Percentiles rank a stretch among this genome's conserved stretches.
phyloP scores from a whole-genome alignment of 2,888 invertebrate species.

The Eupithecia subumbrata region DNA sequence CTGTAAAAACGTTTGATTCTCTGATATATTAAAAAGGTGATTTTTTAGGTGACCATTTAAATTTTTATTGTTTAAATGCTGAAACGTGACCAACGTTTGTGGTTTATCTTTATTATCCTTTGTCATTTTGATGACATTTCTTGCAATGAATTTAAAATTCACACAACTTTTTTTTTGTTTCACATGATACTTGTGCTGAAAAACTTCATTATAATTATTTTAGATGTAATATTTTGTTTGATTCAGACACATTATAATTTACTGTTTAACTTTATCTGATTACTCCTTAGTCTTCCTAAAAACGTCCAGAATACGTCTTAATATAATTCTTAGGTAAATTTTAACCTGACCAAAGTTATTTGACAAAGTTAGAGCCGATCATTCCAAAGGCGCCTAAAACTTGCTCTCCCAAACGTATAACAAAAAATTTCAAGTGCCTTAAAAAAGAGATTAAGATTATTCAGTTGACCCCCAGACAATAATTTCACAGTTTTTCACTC shows the following conservation, averaged over 20 bases:
- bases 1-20: neutral
- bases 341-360: slow-evolving; percentile 8
- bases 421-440: slow-evolving; percentile 34
- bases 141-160: neutral
- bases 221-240: neutral
- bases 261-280: neutral
- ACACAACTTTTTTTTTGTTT: neutral
- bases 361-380: slow-evolving; percentile 1
- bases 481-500: slow-evolving; percentile 35
- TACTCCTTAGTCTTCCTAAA: neutral
- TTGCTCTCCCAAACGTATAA: slow-evolving; percentile 31
- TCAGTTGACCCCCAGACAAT: slow-evolving; percentile 39
- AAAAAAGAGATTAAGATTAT: slow-evolving; percentile 39
- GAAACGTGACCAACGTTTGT: slow-evolving; percentile 44
- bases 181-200: no score
- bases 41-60: slow-evolving; percentile 46
- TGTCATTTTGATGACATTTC: slow-evolving; percentile 15
- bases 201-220: no score
- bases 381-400: slow-evolving; percentile 13
- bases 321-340: neutral
- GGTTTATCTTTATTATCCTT: slow-evolving; percentile 41
- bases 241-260: neutral
- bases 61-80: slow-evolving; percentile 43
- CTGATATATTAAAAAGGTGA: slow-evolving; percentile 40
- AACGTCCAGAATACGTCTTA: neutral